phyloP scores from a whole-genome alignment of 2,888 invertebrate genomes.

The Monopis laevigella region DNA sequence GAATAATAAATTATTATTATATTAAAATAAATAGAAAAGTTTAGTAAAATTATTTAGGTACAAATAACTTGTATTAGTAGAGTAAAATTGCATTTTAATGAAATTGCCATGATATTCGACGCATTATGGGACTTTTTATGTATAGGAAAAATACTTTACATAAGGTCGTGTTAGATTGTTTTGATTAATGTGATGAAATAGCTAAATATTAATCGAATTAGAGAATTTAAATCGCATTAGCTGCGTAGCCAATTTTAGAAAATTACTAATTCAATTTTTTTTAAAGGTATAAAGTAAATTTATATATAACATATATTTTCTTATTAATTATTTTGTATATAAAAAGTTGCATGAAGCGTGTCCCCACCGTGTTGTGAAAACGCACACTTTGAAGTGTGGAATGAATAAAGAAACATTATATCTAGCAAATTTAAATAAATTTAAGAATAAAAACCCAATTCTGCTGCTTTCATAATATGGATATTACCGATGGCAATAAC shows the following conservation, averaged over 20 bases:
- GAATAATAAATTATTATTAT: not conserved
- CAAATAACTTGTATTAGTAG: slow-evolving; percentile 41
- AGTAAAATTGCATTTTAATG: slow-evolving; percentile 30
- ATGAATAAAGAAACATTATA: no score
- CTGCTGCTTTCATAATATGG: no score
- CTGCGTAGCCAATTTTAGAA: not conserved
- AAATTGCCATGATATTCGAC: slow-evolving; percentile 33
- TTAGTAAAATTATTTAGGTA: slow-evolving; percentile 42
- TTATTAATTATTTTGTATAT: slow-evolving; percentile 27
- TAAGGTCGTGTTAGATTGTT: no score
- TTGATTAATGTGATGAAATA: no score
- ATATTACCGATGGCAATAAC: no score
- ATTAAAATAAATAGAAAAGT: not conserved
- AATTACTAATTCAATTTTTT: not conserved
- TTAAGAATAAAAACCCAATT: no score
- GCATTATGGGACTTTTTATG: slow-evolving; percentile 29
- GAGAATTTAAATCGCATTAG: not conserved
- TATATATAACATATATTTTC: slow-evolving; percentile 36
- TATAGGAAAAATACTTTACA: not conserved
- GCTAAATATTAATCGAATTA: no score
- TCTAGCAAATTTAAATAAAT: no score
- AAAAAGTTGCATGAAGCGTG: slow-evolving; percentile 20
- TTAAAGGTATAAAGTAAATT: slow-evolving; percentile 19
- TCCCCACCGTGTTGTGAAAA: not conserved
- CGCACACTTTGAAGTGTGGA: not conserved